Percentiles rank a stretch among this genome's conserved stretches.
Conservation (phyloP, 2,113 vertebrate species). For the Ondatra zibethicus region DNA sequence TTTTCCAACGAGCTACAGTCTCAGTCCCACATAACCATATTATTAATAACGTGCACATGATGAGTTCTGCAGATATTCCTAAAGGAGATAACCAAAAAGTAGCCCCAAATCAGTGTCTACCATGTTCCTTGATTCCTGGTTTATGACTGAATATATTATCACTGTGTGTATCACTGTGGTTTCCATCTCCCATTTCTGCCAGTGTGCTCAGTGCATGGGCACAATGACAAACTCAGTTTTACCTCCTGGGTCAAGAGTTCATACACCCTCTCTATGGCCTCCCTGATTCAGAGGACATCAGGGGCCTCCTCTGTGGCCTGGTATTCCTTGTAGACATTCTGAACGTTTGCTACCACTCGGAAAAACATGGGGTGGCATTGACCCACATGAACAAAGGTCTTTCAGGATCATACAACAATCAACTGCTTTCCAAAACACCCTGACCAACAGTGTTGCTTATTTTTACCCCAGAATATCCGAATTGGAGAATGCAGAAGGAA, state of each 20-base stretch:
- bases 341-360: fast-evolving
- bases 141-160: neutral
- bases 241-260: neutral
- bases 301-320: neutral
- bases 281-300: neutral
- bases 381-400: neutral
- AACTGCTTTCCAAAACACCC: neutral
- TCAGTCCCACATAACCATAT: neutral
- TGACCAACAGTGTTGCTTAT: neutral
- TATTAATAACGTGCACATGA: neutral
- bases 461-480: neutral
- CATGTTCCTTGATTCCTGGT: neutral
- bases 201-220: neutral
- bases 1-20: neutral
- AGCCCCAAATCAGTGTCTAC: neutral
- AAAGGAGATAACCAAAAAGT: neutral
- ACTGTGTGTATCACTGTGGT: neutral
- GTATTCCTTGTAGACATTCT: neutral
- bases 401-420: neutral
- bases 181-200: neutral
- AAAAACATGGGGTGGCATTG: neutral
- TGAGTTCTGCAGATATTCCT: neutral
- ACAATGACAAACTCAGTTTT: neutral
- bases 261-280: neutral
- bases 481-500: slow-evolving; percentile 11